Conservation (phyloP, 2,888 invertebrate genomes). For the Pollenia amentaria region DNA sequence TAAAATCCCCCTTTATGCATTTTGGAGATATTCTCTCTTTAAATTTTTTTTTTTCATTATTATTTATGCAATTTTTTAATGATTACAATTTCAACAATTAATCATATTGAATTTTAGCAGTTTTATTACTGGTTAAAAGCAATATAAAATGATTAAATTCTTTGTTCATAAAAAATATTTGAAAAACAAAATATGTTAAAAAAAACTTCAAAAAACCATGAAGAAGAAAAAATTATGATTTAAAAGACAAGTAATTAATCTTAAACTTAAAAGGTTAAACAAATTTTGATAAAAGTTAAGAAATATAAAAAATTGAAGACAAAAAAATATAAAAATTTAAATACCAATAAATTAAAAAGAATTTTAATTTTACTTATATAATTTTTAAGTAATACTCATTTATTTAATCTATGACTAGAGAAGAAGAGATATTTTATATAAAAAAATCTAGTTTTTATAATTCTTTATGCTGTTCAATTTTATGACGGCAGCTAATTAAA, state of each 20-base stretch:
- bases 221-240: constrained; percentile 37
- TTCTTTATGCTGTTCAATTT: too few relatives aligned
- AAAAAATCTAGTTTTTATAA: too few relatives aligned
- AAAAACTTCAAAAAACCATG: background rate
- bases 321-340: constrained; percentile 4
- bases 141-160: constrained; percentile 29
- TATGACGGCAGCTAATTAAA: too few relatives aligned
- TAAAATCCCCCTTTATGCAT: too few relatives aligned
- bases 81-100: constrained; percentile 44
- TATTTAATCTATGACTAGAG: background rate
- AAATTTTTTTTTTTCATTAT: background rate
- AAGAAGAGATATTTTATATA: background rate
- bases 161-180: background rate
- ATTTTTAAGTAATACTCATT: background rate
- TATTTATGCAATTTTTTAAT: constrained; percentile 18
- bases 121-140: constrained; percentile 12
- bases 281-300: background rate
- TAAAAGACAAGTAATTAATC: constrained; percentile 64
- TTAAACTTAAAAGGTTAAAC: constrained; percentile 65
- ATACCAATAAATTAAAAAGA: constrained; percentile 12
- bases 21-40: too few relatives aligned
- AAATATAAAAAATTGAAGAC: background rate
- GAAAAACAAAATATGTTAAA: background rate
- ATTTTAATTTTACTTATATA: too few relatives aligned
- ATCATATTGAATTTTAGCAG: constrained; percentile 28